Evolutionary conservation across 2,888 invertebrate species (phyloP).

Genomic region (Limnephilus lunatus): DNA sequence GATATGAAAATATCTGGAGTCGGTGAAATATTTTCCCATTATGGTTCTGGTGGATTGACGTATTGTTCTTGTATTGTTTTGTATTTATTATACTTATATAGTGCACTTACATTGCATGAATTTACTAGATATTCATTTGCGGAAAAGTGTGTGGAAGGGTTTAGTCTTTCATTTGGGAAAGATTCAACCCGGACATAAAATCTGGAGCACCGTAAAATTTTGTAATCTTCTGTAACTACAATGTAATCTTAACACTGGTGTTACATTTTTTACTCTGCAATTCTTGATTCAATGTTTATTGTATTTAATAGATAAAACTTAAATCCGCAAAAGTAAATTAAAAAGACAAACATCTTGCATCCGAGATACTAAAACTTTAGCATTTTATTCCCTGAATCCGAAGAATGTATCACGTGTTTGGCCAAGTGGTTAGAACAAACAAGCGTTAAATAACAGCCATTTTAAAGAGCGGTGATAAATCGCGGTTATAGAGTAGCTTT

Average conservation of each 20-base stretch:
- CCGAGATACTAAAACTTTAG: background rate
- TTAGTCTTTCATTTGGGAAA: too few species aligned
- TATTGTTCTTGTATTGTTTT: too few species aligned
- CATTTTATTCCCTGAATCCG: constrained; percentile 26
- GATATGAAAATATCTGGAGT: too few species aligned
- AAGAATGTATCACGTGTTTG: constrained; percentile 47
- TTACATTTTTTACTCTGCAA: background rate
- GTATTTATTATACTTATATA: too few species aligned
- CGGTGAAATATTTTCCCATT: too few species aligned
- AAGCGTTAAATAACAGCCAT: constrained; percentile 57
- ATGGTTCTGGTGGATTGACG: too few species aligned
- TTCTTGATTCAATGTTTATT: background rate
- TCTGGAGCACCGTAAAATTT: too few species aligned
- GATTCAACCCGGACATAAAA: too few species aligned
- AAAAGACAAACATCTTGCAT: constrained; percentile 11
- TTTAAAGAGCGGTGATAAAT: constrained; percentile 61
- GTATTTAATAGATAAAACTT: background rate
- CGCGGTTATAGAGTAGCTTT: constrained; percentile 50
- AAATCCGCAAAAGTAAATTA: background rate
- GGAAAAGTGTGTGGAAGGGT: too few species aligned
- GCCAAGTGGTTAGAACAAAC: constrained; percentile 57
- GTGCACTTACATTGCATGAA: too few species aligned
- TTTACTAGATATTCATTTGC: too few species aligned
- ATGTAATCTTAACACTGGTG: background rate
- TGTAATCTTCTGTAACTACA: background rate